Percentiles rank a stretch among this genome's conserved stretches.
Evolutionary conservation across 1,140 invertebrate genomes (phyloP).

Genomic region (Megathymus violae): DNA sequence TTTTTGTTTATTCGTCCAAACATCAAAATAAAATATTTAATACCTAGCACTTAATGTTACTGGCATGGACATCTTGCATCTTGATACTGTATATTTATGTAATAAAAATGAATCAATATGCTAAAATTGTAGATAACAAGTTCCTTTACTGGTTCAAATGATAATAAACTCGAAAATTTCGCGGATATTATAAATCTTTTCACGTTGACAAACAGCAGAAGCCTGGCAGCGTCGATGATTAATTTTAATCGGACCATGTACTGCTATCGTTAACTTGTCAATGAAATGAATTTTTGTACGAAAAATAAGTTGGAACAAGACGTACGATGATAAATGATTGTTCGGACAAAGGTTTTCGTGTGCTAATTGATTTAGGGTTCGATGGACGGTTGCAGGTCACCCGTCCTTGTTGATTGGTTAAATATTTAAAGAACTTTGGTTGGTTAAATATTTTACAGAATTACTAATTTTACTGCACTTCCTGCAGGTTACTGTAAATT

Average conservation of each 20-base stretch:
- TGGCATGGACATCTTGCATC: too few relatives aligned
- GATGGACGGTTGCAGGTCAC: slow-evolving; percentile 31
- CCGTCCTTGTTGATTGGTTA: too few relatives aligned
- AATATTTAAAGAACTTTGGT: too few relatives aligned
- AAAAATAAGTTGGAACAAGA: slow-evolving; percentile 40
- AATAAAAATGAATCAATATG: too few relatives aligned
- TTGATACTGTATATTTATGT: too few relatives aligned
- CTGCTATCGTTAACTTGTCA: slow-evolving; percentile 45
- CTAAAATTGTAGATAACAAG: too few relatives aligned
- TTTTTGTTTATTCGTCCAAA: too few relatives aligned
- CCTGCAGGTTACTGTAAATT: too few relatives aligned
- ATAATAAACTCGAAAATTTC: not conserved
- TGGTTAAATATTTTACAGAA: too few relatives aligned
- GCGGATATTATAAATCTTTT: slow-evolving; percentile 7
- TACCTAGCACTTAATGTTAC: too few relatives aligned
- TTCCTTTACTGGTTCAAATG: not conserved
- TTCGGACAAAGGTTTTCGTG: slow-evolving; percentile 44
- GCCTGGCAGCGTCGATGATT: slow-evolving; percentile 17
- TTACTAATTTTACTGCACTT: too few relatives aligned
- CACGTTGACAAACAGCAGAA: slow-evolving; percentile 28
- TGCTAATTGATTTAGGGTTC: slow-evolving; percentile 53
- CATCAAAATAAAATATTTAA: too few relatives aligned
- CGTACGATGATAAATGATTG: slow-evolving; percentile 48
- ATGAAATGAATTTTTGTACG: slow-evolving; percentile 41
- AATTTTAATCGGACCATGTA: slow-evolving; percentile 39